These are phyloP conservation scores for Aldrovandia affinis DNA, from an alignment of 2,797 vertebrate genomes.

Conservation along the genomic window DNA sequence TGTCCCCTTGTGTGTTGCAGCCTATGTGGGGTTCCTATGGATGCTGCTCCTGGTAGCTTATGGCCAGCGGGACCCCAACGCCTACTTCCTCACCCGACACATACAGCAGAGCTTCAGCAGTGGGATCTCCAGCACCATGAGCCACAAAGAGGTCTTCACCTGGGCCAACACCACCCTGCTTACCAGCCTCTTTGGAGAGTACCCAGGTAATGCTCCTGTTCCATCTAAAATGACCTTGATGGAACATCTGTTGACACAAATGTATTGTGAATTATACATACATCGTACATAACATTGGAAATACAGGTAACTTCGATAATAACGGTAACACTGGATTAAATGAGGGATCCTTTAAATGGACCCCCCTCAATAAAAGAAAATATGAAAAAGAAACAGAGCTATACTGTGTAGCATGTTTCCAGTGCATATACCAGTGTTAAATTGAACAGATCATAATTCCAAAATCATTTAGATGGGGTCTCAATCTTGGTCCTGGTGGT, in stretches of 20 bases:
- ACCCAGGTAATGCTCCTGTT: constrained; percentile 75
- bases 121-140: constrained; percentile 77
- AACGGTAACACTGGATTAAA: too few relatives aligned
- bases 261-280: neutral
- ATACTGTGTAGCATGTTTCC: neutral
- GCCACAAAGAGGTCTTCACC: constrained; percentile 80
- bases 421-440: neutral
- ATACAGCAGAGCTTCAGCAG: constrained; percentile 86
- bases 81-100: constrained; percentile 87
- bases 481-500: too few relatives aligned
- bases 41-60: constrained; percentile 92
- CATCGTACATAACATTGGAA: neutral
- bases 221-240: neutral
- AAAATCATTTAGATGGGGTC: neutral
- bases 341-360: too few relatives aligned
- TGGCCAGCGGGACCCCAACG: constrained; percentile 89
- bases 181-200: constrained; percentile 81
- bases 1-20: constrained; percentile 67
- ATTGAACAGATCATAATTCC: neutral
- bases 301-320: neutral
- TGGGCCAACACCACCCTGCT: constrained; percentile 89
- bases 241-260: neutral
- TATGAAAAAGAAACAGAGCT: neutral
- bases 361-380: too few relatives aligned
- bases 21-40: constrained; percentile 90